Evolutionary conservation across 2,113 vertebrate genomes (phyloP).

Genomic region (Axis porcinus): DNA sequence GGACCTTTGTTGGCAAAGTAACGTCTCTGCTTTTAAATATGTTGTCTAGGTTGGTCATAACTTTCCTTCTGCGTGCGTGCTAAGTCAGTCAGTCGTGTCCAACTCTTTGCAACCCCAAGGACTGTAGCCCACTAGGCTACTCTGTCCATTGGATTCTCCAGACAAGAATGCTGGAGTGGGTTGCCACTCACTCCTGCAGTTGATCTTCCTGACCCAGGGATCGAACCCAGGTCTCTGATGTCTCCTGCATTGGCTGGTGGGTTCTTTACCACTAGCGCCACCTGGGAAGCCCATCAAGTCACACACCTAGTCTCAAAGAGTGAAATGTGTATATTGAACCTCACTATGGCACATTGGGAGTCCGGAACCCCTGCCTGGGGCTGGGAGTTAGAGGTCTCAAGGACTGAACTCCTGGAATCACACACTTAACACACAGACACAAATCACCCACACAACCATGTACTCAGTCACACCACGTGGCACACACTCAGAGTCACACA

Average conservation of each 20-base stretch:
- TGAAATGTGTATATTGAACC: background rate
- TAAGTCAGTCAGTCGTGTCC: background rate
- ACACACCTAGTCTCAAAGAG: background rate
- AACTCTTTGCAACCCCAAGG: background rate
- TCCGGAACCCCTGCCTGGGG: background rate
- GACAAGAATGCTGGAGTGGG: background rate
- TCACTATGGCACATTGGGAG: background rate
- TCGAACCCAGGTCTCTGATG: background rate
- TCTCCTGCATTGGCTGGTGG: background rate
- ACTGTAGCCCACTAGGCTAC: background rate
- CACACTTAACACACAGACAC: background rate
- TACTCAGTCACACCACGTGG: background rate
- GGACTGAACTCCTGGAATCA: background rate
- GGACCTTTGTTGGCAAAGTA: too few species aligned
- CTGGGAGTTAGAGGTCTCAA: background rate
- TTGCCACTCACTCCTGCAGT: background rate
- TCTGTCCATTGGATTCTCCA: background rate
- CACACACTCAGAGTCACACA: constrained; percentile 46
- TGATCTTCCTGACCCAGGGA: background rate
- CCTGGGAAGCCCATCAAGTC: background rate
- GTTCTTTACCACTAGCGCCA: background rate
- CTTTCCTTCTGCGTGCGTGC: background rate
- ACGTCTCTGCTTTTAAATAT: too few species aligned
- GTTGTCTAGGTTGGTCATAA: too few species aligned
- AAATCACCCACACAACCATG: background rate